phyloP scores from a whole-genome alignment of 2,888 invertebrate species.

The Pollenia amentaria region DNA sequence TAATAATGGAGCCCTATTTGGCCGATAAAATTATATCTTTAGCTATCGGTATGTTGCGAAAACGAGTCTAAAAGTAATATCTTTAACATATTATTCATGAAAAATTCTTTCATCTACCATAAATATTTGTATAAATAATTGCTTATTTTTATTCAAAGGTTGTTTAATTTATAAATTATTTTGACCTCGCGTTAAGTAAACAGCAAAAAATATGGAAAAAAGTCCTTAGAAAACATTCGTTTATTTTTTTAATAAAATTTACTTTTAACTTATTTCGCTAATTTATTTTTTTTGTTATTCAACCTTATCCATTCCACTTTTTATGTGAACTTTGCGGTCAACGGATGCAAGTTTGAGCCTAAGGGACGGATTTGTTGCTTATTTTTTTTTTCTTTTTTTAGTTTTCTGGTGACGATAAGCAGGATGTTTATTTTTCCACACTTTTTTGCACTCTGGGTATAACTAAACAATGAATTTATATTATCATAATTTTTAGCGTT shows the following conservation, averaged over 20 bases:
- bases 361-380: slow-evolving; percentile 35
- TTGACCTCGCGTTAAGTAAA: slow-evolving; percentile 49
- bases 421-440: slow-evolving; percentile 55
- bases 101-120: no score
- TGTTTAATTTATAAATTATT: slow-evolving; percentile 23
- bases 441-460: slow-evolving; percentile 27
- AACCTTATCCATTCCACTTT: neutral
- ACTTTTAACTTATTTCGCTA: neutral
- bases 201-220: neutral
- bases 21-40: no score
- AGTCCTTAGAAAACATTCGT: slow-evolving; percentile 1
- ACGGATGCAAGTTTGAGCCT: slow-evolving; percentile 52
- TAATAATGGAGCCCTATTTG: no score
- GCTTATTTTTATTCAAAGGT: neutral
- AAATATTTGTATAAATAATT: slow-evolving; percentile 15
- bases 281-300: slow-evolving; percentile 8
- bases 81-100: no score
- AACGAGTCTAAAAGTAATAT: neutral
- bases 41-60: no score
- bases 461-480: neutral
- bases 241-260: slow-evolving; percentile 12
- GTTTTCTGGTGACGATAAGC: slow-evolving; percentile 22
- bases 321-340: slow-evolving; percentile 20
- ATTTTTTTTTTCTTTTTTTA: neutral
- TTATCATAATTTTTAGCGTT: slow-evolving; percentile 30